These are phyloP conservation scores for Phrynocephalus versicolor DNA, from an alignment of 2,113 vertebrate species.

Conservation along the genomic window DNA sequence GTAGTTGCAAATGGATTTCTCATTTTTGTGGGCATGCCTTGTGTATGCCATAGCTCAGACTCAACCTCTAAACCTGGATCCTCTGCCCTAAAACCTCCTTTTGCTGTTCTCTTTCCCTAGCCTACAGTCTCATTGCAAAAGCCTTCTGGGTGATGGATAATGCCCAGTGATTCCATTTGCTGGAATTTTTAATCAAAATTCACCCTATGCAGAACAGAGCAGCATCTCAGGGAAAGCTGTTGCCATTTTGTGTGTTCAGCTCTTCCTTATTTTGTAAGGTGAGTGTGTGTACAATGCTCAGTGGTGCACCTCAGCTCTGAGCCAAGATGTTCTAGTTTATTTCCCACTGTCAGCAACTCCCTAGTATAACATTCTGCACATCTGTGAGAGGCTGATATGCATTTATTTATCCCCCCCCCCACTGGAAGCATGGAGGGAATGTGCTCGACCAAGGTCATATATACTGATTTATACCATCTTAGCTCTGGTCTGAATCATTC, in stretches of 20 bases:
- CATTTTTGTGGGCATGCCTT: background rate
- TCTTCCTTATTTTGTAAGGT: conserved; percentile 18
- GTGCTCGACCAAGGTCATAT: too few species aligned
- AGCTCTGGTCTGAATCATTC: background rate
- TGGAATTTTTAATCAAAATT: conserved; percentile 59
- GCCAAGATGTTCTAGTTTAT: background rate
- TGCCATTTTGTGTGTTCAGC: conserved; percentile 15
- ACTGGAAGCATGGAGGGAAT: background rate
- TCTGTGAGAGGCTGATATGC: background rate
- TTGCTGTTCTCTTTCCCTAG: conserved; percentile 35
- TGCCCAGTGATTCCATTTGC: conserved; percentile 59
- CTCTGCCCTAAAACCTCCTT: conserved; percentile 21
- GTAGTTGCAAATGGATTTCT: background rate
- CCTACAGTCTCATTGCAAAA: conserved; percentile 45
- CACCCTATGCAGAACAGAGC: conserved; percentile 29
- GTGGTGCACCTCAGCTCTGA: background rate
- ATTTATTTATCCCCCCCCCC: too few species aligned
- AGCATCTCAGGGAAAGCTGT: conserved; percentile 40
- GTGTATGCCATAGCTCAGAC: too few species aligned
- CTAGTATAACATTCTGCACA: background rate
- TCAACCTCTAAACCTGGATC: background rate
- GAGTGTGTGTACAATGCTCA: background rate
- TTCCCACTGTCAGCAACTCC: background rate
- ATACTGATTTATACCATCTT: background rate
- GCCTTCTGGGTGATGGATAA: conserved; percentile 61